Base-by-base conservation (phyloP, 1,140 invertebrate genomes). In the Nomia melanderi region DNA sequence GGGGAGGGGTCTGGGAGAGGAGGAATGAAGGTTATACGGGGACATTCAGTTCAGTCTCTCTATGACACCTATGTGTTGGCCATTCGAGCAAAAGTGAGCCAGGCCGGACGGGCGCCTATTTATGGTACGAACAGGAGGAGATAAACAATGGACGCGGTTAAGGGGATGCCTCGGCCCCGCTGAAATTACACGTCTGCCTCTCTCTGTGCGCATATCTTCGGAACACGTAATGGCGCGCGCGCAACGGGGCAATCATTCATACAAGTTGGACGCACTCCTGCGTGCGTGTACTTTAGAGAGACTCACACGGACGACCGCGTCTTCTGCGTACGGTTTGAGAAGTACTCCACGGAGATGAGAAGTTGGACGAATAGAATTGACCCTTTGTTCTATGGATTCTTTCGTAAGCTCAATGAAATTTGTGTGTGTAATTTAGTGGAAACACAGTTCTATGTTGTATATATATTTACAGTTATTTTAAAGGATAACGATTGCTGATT, bases 111-210 rank as follows among this genome's bases (percentile, higher is more conserved):
- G 63, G 69, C 70, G 29, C 53, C 78, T 84, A 84, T 84, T 84
- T 84, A 83, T 67, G 82, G 71, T 53, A 74, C 36, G 72, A 80
- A 76, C 72, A 62, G 63, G 41, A 77, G 59, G 44, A 80, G 78
- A 83, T 80, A 83, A 84, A 83, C 83, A 84, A 83, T 84, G 50
- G 72, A 78, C 65, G 69, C 50, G 39, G 50, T 79, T 83, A 80
- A 83, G 54, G 78, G 65, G 56, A 50, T 25, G 56, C 27, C 33
- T 57, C 31, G 63, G 25, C 33, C 33, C 36, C 47, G 54, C 62
- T 78, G 41, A 50, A 78, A 67, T 70, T 77, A 57, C 71, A 50
- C 27, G 23, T 64, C 7, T 11, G n/a, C 23, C 12, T 31, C 47
- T 29, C 12, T 31, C 47, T 29, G 41, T 44, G 31, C 25, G 62